phyloP scores from a whole-genome alignment of 2,888 invertebrate species.

The Drosophila buzzatii region DNA sequence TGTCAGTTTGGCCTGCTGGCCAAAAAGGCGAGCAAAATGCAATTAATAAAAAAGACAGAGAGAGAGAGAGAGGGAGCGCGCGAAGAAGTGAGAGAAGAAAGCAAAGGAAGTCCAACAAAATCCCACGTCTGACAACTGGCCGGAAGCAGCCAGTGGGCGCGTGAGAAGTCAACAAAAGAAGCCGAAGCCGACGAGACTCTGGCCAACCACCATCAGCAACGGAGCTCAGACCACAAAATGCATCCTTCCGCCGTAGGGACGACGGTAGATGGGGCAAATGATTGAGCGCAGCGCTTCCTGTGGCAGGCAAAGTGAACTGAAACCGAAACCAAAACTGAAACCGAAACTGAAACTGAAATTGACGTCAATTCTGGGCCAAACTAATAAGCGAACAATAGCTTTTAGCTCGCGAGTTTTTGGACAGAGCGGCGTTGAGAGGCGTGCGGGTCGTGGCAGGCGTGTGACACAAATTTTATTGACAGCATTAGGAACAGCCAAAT shows the following conservation, averaged over 20 bases:
- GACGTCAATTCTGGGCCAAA: conserved; percentile 50
- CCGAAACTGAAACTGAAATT: conserved; percentile 25
- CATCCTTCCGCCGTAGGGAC: conserved; percentile 47
- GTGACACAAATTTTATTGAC: conserved; percentile 39
- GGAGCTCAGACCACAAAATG: conserved; percentile 39
- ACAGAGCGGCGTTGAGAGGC: neutral
- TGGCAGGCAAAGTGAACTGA: conserved; percentile 11
- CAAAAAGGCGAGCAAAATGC: conserved; percentile 33
- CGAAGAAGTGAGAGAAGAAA: conserved; percentile 1
- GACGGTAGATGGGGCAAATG: conserved; percentile 11
- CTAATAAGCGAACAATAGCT: conserved; percentile 49
- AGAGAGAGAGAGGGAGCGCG: no score
- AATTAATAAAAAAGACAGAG: conserved; percentile 42
- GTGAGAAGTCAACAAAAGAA: conserved; percentile 35
- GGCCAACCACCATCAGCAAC: neutral
- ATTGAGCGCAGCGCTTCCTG: conserved; percentile 47
- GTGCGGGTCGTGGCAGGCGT: neutral
- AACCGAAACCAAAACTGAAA: conserved; percentile 14
- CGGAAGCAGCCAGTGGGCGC: conserved; percentile 46
- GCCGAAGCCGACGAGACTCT: conserved; percentile 8
- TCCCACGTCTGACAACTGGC: conserved; percentile 43
- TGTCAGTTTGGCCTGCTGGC: conserved; percentile 35
- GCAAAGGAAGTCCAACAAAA: conserved; percentile 51
- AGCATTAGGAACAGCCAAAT: conserved; percentile 27
- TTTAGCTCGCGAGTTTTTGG: neutral